These are phyloP conservation scores for Oryzias curvinotus DNA, from an alignment of 2,113 vertebrate species.

Conservation along the genomic window DNA sequence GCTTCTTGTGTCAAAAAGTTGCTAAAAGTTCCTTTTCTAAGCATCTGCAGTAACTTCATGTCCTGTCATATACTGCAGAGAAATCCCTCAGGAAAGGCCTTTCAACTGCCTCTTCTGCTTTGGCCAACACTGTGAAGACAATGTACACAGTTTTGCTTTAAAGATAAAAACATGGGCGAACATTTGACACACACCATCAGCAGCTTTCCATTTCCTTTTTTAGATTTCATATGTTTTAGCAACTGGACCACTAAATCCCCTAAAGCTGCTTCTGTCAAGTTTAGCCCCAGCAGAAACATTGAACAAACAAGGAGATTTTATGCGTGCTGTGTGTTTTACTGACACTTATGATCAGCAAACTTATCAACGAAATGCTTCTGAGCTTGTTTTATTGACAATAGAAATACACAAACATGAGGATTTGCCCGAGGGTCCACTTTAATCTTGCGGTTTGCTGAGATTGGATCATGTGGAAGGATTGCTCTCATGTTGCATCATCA, in stretches of 20 bases:
- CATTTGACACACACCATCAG: background rate
- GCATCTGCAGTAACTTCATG: slow-evolving; percentile 39
- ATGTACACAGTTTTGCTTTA: too few species aligned
- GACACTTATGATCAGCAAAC: slow-evolving; percentile 30
- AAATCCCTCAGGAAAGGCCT: slow-evolving; percentile 32
- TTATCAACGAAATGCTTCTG: slow-evolving; percentile 24
- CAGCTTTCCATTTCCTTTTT: slow-evolving; percentile 1
- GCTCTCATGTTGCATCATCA: slow-evolving; percentile 70
- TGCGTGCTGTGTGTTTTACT: slow-evolving; percentile 21
- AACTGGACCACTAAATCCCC: slow-evolving; percentile 5
- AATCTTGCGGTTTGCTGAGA: slow-evolving; percentile 46
- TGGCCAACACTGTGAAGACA: slow-evolving; percentile 28
- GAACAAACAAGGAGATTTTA: slow-evolving; percentile 18
- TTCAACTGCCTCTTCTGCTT: slow-evolving; percentile 22
- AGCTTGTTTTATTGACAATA: slow-evolving; percentile 35
- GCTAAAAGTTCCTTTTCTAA: slow-evolving; percentile 24
- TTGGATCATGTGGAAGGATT: slow-evolving; percentile 63
- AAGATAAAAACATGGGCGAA: background rate
- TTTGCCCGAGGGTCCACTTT: slow-evolving; percentile 48
- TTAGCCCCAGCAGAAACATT: slow-evolving; percentile 8
- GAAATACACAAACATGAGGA: slow-evolving; percentile 44
- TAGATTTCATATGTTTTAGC: background rate
- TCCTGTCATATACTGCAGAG: slow-evolving; percentile 36
- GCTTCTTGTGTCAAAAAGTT: slow-evolving; percentile 4
- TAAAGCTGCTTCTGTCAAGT: slow-evolving; percentile 3